Conservation (phyloP, 2,797 vertebrate species). For the Chrosomus eos region DNA sequence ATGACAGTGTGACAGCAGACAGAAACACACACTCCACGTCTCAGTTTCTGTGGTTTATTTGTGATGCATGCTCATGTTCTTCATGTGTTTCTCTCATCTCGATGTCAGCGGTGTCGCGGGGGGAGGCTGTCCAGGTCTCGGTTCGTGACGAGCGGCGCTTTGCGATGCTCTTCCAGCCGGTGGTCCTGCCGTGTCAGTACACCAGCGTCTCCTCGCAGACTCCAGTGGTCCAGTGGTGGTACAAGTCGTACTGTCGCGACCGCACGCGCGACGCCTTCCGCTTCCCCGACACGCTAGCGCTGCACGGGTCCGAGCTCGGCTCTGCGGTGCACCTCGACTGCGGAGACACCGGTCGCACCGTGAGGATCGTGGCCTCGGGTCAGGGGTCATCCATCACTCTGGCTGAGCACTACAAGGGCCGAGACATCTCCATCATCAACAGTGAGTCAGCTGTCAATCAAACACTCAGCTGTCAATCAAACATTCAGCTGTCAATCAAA, state of each 20-base stretch:
- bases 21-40: not conserved
- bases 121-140: constrained; percentile 84
- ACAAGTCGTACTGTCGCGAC: constrained; percentile 96
- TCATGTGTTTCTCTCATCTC: not conserved
- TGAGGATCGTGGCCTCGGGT: constrained; percentile 89
- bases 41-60: not conserved
- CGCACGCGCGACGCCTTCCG: constrained; percentile 87
- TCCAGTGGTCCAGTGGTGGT: constrained; percentile 95
- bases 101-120: constrained; percentile 62
- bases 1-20: not conserved
- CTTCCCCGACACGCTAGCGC: constrained; percentile 69
- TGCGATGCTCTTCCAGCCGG: constrained; percentile 94
- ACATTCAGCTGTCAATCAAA: no score
- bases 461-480: no score
- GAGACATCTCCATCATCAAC: constrained; percentile 91
- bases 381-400: constrained; percentile 89
- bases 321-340: constrained; percentile 85
- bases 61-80: not conserved
- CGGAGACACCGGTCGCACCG: constrained; percentile 89
- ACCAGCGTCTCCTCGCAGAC: constrained; percentile 86
- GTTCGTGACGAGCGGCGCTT: constrained; percentile 86
- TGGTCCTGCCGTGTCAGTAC: constrained; percentile 91
- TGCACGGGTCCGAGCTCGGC: constrained; percentile 82
- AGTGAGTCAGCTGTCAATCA: constrained; percentile 74
- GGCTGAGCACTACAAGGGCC: constrained; percentile 92